These are phyloP conservation scores for Helleia helle DNA, from an alignment of 2,888 invertebrate genomes.

Conservation along the genomic window DNA sequence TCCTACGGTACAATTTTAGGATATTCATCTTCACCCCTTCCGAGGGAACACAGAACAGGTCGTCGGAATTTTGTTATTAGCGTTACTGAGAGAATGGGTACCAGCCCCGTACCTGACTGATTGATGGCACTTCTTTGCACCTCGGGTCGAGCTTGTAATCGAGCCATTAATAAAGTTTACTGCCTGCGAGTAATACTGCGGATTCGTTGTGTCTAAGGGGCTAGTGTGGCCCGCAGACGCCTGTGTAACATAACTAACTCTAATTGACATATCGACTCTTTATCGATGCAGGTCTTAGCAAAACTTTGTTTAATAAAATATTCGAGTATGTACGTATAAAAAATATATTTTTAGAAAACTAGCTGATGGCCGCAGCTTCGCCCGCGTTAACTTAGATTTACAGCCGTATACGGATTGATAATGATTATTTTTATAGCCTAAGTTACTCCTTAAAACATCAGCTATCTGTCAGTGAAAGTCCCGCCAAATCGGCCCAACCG, in stretches of 20 bases:
- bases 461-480: no score
- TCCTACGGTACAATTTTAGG: slow-evolving; percentile 28
- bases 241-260: slow-evolving; percentile 2
- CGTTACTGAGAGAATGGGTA: slow-evolving; percentile 61
- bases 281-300: no score
- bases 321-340: no score
- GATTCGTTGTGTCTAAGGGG: slow-evolving; percentile 71
- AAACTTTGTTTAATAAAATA: no score
- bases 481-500: no score
- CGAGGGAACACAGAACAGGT: slow-evolving; percentile 64
- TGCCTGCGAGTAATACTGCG: slow-evolving; percentile 68
- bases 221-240: slow-evolving; percentile 28
- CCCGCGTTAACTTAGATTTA: no score
- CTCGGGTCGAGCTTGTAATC: slow-evolving; percentile 74
- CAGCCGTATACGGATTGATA: no score
- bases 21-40: slow-evolving; percentile 71
- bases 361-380: no score
- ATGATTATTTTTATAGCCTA: no score
- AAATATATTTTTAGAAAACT: no score
- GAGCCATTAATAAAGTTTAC: slow-evolving; percentile 74
- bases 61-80: slow-evolving; percentile 73
- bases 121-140: slow-evolving; percentile 74
- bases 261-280: slow-evolving; percentile 1
- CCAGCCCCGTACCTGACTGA: slow-evolving; percentile 71
- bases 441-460: no score